A percentile compares a stretch with the other conserved stretches of the same genome.
Conservation (phyloP, 1,140 invertebrate species). For the Pseudomyrmex flavicornis region DNA sequence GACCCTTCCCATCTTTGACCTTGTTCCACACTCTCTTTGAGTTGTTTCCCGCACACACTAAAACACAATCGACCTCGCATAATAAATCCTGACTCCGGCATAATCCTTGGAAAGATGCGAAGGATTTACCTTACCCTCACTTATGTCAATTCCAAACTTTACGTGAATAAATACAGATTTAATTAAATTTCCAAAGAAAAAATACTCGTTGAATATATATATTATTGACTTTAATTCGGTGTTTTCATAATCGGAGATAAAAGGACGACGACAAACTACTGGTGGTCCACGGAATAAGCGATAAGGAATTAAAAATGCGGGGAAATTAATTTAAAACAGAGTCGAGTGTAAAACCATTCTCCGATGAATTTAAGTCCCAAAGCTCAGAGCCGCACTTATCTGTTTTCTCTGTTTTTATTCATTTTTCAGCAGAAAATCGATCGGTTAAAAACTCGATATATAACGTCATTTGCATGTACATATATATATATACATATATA, state of each 20-base stretch:
- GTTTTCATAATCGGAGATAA: no score
- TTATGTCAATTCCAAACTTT: no score
- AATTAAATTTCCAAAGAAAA: background rate
- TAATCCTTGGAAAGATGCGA: background rate
- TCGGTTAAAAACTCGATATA: constrained; percentile 2
- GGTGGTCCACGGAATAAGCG: no score
- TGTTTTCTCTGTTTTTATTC: background rate
- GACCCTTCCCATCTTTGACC: constrained; percentile 28
- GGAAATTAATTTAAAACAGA: no score
- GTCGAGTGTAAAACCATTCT: no score
- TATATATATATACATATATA: no score
- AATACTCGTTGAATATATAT: background rate
- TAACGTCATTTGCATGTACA: background rate
- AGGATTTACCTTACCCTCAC: background rate
- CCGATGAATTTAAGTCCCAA: no score
- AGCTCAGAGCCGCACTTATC: no score
- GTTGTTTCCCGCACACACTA: background rate
- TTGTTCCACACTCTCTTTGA: background rate
- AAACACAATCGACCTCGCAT: background rate
- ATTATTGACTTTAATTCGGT: no score
- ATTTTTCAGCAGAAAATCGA: constrained; percentile 1
- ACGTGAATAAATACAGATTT: background rate
- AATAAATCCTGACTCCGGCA: background rate
- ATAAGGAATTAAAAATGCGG: no score
- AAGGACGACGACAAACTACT: no score